These are phyloP conservation scores for Coracias cyanogaster DNA, from an alignment of 2,797 vertebrate genomes.

Conservation along the genomic window DNA sequence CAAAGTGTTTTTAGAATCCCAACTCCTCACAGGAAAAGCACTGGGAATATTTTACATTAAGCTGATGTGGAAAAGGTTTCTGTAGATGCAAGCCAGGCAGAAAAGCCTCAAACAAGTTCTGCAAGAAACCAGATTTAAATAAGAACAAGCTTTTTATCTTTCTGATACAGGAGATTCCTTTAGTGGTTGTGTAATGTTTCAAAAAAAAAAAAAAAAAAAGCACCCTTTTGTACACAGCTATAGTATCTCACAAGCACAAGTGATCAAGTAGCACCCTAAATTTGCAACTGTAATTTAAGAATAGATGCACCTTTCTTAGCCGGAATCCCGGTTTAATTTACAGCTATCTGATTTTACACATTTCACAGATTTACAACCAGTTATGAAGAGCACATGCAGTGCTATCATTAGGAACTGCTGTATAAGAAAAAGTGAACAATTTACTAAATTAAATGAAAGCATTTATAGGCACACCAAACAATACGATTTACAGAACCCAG, in stretches of 20 bases:
- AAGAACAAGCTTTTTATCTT: slow-evolving; percentile 49
- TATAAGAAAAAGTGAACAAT: not conserved
- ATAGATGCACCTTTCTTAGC: not conserved
- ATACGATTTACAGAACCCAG: not conserved
- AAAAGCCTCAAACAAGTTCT: slow-evolving; percentile 45
- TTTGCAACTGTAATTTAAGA: not conserved
- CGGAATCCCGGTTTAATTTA: not conserved
- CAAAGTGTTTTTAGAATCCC: not conserved
- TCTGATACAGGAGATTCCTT: slow-evolving; percentile 17
- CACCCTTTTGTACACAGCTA: not conserved
- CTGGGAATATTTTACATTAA: not conserved
- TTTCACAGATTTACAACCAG: not conserved
- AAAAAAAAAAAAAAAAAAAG: not conserved
- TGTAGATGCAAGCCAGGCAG: not conserved
- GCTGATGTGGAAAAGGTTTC: slow-evolving; percentile 32
- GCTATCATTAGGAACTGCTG: not conserved
- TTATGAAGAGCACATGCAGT: not conserved
- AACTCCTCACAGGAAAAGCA: not conserved
- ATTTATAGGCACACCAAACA: not conserved
- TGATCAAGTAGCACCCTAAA: not conserved
- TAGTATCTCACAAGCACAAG: not conserved
- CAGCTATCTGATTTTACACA: not conserved
- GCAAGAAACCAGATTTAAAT: slow-evolving; percentile 50
- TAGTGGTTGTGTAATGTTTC: not conserved
- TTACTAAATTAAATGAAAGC: not conserved